Evolutionary conservation across 2,888 invertebrate genomes (phyloP).

Genomic region (Stictocephala bisonia): DNA sequence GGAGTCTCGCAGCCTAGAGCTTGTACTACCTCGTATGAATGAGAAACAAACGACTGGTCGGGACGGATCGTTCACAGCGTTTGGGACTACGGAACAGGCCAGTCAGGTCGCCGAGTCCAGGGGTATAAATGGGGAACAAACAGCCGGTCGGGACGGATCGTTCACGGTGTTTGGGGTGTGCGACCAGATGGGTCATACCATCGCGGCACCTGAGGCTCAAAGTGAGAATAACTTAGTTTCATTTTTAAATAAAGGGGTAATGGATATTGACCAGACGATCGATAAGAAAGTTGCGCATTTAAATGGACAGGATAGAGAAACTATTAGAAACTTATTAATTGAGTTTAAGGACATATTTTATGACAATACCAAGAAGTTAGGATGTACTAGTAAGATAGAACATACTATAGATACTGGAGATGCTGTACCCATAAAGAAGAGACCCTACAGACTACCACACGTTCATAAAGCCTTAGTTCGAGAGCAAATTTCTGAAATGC

Average conservation of each 20-base stretch:
- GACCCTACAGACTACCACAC: slow-evolving; percentile 32
- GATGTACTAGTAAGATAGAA: slow-evolving; percentile 24
- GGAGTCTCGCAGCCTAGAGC: not conserved
- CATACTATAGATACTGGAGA: slow-evolving; percentile 34
- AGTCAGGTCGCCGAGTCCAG: too few species aligned
- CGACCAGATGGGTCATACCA: too few species aligned
- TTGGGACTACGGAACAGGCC: too few species aligned
- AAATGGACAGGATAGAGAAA: not conserved
- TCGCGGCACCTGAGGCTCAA: not conserved
- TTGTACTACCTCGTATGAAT: too few species aligned
- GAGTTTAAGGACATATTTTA: slow-evolving; percentile 32
- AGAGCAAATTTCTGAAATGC: not conserved
- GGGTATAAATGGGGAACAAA: too few species aligned
- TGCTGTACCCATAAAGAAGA: slow-evolving; percentile 6
- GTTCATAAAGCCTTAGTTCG: slow-evolving; percentile 4
- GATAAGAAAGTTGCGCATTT: slow-evolving; percentile 24
- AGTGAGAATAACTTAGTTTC: not conserved
- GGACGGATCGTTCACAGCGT: too few species aligned
- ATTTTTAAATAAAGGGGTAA: not conserved
- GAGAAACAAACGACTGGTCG: too few species aligned
- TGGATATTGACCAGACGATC: not conserved
- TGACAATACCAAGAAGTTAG: not conserved
- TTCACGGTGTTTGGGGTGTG: too few species aligned
- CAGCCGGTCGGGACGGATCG: too few species aligned
- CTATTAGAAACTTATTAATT: not conserved